Evolutionary conservation across 2,113 vertebrate species (phyloP).

Genomic region (Seriola aureovittata): DNA sequence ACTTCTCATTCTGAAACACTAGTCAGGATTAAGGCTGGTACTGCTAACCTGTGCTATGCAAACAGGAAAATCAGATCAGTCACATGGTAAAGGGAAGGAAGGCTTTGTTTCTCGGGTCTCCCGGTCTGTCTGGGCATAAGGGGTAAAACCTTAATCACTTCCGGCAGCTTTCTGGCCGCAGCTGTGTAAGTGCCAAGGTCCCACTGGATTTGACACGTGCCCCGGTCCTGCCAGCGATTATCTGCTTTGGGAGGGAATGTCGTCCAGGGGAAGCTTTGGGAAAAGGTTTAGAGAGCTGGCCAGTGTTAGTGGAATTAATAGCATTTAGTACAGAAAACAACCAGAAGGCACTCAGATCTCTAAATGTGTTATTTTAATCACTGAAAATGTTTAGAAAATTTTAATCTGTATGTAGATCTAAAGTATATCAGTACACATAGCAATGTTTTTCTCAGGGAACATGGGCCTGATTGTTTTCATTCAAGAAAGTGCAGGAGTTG

Average conservation of each 20-base stretch:
- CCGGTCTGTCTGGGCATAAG: slow-evolving; percentile 50
- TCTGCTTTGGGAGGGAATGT: slow-evolving; percentile 45
- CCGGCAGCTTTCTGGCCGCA: slow-evolving; percentile 54
- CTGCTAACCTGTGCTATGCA: slow-evolving; percentile 37
- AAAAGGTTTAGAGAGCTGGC: slow-evolving; percentile 10
- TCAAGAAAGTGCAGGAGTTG: neutral
- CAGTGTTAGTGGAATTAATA: slow-evolving; percentile 20
- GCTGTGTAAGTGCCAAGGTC: slow-evolving; percentile 36
- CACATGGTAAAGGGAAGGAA: slow-evolving; percentile 42
- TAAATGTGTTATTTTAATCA: neutral
- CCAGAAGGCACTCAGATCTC: neutral
- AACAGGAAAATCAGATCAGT: slow-evolving; percentile 62
- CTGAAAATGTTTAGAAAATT: neutral
- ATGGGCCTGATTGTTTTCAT: neutral
- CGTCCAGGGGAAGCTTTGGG: neutral
- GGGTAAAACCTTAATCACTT: slow-evolving; percentile 66
- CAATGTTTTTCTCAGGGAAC: neutral
- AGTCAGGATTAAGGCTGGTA: slow-evolving; percentile 36
- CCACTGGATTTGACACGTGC: slow-evolving; percentile 46
- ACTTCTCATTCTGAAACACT: slow-evolving; percentile 30
- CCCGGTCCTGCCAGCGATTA: slow-evolving; percentile 16
- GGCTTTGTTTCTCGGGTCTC: slow-evolving; percentile 55
- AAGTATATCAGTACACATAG: neutral
- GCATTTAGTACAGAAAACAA: slow-evolving; percentile 27
- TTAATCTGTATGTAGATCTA: neutral